These are phyloP conservation scores for Epizoanthus rinbou DNA, from an alignment of 92 coral and sea anemone genomes.

Conservation along the genomic window DNA sequence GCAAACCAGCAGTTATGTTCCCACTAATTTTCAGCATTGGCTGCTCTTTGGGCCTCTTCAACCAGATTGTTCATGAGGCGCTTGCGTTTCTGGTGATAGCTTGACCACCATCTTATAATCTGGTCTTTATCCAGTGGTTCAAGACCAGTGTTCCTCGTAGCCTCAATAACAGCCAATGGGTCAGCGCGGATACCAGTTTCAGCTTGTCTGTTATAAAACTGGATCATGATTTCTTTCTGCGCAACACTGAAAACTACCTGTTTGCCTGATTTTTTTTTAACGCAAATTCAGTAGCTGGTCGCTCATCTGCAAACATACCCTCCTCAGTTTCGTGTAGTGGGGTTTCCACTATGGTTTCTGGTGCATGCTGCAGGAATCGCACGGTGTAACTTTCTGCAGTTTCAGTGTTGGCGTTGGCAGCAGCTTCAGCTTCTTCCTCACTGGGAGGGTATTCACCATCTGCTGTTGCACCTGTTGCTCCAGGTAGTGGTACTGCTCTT, in stretches of 20 bases:
- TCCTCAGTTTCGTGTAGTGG: neutral
- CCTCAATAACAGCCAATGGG: neutral
- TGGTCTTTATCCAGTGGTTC: slow-evolving; percentile 4
- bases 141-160: neutral
- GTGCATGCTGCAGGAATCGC: neutral
- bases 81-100: slow-evolving; percentile 22
- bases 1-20: no score
- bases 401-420: no score
- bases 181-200: neutral
- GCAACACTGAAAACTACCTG: neutral
- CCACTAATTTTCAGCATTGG: neutral
- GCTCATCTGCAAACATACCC: neutral
- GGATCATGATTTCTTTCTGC: slow-evolving; percentile 28
- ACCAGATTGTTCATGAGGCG: neutral
- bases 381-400: neutral
- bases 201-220: slow-evolving; percentile 4
- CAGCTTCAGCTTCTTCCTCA: no score
- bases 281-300: slow-evolving; percentile 12
- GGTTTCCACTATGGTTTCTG: neutral
- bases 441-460: no score
- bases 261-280: slow-evolving; percentile 1
- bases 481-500: no score
- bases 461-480: no score
- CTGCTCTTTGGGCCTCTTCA: slow-evolving; percentile 8
- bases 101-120: slow-evolving; percentile 25